These are phyloP conservation scores for Leucopternis melanops DNA, from an alignment of 2,113 vertebrate species.

Conservation along the genomic window DNA sequence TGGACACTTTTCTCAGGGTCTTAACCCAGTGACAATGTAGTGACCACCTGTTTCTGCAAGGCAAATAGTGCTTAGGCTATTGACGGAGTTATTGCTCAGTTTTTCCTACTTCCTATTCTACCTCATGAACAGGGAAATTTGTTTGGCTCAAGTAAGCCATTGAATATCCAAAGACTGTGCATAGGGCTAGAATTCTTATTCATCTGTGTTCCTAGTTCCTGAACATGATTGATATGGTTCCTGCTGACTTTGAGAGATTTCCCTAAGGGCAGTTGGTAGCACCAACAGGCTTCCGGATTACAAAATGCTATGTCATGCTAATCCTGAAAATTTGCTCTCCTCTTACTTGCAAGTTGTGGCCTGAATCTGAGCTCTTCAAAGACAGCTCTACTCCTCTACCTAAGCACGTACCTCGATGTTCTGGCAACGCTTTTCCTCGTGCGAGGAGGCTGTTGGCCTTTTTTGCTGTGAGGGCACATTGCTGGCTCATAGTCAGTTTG, in stretches of 20 bases:
- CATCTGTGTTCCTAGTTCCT: not conserved
- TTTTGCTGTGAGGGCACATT: accelerated
- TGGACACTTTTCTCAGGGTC: not conserved
- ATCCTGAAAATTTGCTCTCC: not conserved
- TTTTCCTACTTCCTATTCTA: not conserved
- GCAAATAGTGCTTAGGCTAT: not conserved
- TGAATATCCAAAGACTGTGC: not conserved
- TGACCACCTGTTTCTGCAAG: not conserved
- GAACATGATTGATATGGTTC: not conserved
- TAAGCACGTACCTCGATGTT: not conserved
- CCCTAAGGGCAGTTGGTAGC: not conserved
- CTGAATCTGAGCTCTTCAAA: not conserved
- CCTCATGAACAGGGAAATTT: not conserved
- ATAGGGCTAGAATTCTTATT: not conserved
- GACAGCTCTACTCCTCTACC: not conserved
- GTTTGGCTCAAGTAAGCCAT: not conserved
- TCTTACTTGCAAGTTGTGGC: not conserved
- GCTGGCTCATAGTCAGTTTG: not conserved
- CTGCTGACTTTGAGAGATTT: not conserved
- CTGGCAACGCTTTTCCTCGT: not conserved
- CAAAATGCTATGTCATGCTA: not conserved
- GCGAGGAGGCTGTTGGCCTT: not conserved
- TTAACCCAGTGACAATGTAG: not conserved
- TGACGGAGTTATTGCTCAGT: not conserved
- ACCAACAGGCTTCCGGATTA: not conserved